Evolutionary conservation across 2,113 vertebrate species (phyloP), one percentile per base, ranked within the genome.

Genomic region (Aplodontia rufa): DNA sequence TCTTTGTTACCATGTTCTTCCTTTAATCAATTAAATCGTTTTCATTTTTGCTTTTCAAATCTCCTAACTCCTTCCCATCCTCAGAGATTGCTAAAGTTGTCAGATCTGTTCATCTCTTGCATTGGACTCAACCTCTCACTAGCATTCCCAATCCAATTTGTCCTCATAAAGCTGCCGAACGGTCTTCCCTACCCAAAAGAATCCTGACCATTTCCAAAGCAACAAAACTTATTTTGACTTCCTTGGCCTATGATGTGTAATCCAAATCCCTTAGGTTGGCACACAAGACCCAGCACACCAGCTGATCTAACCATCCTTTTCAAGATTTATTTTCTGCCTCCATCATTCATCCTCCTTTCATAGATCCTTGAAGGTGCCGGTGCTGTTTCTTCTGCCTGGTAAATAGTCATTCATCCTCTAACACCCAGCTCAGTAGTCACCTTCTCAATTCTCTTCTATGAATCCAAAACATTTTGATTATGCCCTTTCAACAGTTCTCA

Each of bases 341-440:
- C 69, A 79, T 76, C 88, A 24, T 64, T 91, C 24, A 85, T 93
- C 37, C 26, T 62, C 19, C 55, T 95, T 86, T 86, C 68, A 60
- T 45, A 71, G 87, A 32, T 93, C 74, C 40, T 51, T 1, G 19
- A 53, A 87, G 78, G 87, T 85, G 37, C n/a, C 82, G 90, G 85
- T 88, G 81, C 26, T 79, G 4, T 75, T 96, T 93, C 37, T 58
- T 72, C 16, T 80, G 60, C 58, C 53, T 80, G 42, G 51, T 49
- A 55, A 87, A 96, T 22, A 42, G 45, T 82, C 93, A 75, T 92
- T 88, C 85, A 87, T 91, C 85, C 91, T 94, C 92, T 47, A 83
- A 91, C 60, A 68, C 66, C 66, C 85, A 85, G 72, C 89, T 87
- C 78, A 53, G 37, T 55, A 53, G 71, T 60, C 90, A 90, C 84